Conservation (phyloP, 2,113 vertebrate species). For the Caretta caretta region DNA sequence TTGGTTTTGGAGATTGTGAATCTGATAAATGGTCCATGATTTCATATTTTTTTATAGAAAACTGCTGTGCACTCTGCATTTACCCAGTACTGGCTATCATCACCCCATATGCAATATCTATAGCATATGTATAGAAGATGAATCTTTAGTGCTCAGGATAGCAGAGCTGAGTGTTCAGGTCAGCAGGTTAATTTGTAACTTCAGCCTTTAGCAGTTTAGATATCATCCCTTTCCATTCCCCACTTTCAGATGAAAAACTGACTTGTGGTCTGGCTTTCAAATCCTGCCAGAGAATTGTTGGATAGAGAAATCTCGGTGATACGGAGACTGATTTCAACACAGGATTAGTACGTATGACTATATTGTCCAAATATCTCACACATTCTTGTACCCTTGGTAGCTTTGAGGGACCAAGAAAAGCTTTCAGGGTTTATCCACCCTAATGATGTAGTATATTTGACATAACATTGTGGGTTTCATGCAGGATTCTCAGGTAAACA, state of each 20-base stretch:
- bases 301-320: not conserved
- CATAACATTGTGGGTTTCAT: not conserved
- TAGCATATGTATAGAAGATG: not conserved
- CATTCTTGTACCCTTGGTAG: not conserved
- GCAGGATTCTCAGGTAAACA: not conserved
- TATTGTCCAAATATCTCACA: not conserved
- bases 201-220: constrained; percentile 68
- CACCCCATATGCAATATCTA: not conserved
- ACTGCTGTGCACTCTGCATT: not conserved
- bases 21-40: not conserved
- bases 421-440: not conserved
- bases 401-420: not conserved
- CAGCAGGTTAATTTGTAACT: constrained; percentile 82
- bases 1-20: not conserved
- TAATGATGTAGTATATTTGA: not conserved
- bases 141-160: not conserved
- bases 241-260: not conserved
- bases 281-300: not conserved
- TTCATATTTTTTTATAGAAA: not conserved
- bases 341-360: not conserved
- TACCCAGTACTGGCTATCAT: not conserved
- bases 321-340: not conserved
- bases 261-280: not conserved
- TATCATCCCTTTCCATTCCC: constrained; percentile 56
- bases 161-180: not conserved